Conservation (phyloP, 35 echinoderm and acorn worm genomes). For the Diadema setosum region DNA sequence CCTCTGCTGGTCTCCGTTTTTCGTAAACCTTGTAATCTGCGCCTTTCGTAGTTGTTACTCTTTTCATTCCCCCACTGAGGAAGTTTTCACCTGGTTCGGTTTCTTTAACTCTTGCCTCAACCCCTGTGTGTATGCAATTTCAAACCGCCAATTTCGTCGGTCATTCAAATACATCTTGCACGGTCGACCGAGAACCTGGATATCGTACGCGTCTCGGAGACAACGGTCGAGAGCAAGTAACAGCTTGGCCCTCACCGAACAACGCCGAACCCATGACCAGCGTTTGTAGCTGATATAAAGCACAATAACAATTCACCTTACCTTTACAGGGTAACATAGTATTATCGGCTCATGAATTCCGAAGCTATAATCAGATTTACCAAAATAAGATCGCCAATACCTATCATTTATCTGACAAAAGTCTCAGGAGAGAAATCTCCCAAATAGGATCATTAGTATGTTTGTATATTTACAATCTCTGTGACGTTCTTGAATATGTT, state of each 20-base stretch:
- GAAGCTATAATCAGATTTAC: too few species aligned
- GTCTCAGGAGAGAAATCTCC: too few species aligned
- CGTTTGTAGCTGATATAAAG: background rate
- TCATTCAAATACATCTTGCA: background rate
- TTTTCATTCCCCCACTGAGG: background rate
- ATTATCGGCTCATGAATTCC: background rate
- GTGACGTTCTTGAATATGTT: too few species aligned
- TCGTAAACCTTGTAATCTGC: background rate
- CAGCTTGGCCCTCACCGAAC: background rate
- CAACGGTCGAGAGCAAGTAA: background rate
- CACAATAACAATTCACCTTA: background rate
- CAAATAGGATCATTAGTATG: too few species aligned
- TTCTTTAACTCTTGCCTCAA: conserved; percentile 18
- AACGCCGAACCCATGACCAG: background rate
- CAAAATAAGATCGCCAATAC: too few species aligned
- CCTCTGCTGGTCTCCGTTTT: conserved; percentile 20
- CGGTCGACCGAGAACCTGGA: background rate
- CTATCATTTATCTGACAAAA: too few species aligned
- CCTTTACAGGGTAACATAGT: background rate
- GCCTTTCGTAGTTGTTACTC: background rate
- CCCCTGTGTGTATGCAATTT: conserved; percentile 2
- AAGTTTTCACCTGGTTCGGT: conserved; percentile 2
- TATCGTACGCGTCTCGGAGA: background rate
- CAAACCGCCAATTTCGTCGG: background rate
- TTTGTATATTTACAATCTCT: too few species aligned